Evolutionary conservation across 2,888 invertebrate genomes (phyloP), one percentile per base, ranked within the genome.

Genomic region (Drosophila meridionalis): DNA sequence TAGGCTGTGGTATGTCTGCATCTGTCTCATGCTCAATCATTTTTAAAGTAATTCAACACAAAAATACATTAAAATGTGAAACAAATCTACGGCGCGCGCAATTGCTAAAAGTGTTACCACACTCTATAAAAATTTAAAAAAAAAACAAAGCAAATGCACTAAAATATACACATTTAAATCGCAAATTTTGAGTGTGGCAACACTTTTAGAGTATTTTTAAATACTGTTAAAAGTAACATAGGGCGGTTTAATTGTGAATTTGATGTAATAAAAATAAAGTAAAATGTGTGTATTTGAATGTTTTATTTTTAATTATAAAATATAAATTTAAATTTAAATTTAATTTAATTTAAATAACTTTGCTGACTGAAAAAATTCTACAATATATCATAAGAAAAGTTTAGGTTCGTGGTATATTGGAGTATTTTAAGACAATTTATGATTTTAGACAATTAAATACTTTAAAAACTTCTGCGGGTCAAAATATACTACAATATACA

Each of bases 1-100:
- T 94, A 4, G 89, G 70, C 58, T 74, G 75, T 30, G 85, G 77
- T 3, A 78, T 40, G 0, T 61, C 53, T 2, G 14, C 48, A 4
- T 78, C 74, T 42, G 64, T 12, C 7, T 60, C 74, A 14, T 59
- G 69, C n/a, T 80, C 80, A 28, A 48, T 43, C 73, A 81, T 82
- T 52, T 34, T 58, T 0, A 14, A 12, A 6, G 14, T 32, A 26
- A 48, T 40, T 42, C 5, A 3, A 7, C 2, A 0, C 11, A 48
- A 14, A 14, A 26, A 53, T 12, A 7, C 20, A 20, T 58, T 50
- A 30, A 62, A 42, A 20, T 34, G 11, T 1, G 4, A 6, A 34
- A 34, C 9, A 34, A 20, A 3, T 26, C 2, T n/a, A 2, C 3
- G 4, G 52, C 34, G 52, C 52, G 52, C 52, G 20, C 1, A 52